Evolutionary conservation across 2,113 vertebrate genomes (phyloP).

Genomic region (Parus major): DNA sequence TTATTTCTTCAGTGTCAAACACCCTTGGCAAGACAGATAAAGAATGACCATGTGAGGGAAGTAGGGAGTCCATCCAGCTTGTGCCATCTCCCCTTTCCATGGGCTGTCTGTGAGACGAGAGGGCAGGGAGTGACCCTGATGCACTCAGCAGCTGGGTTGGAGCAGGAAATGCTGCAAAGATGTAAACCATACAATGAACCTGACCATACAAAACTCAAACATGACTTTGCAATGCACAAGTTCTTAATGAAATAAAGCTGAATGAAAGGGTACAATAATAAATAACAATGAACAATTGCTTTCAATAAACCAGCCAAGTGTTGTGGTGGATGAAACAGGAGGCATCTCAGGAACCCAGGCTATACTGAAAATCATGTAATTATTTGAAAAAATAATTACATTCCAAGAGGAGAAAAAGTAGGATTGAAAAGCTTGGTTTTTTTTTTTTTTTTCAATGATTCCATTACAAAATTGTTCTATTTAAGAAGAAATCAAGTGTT

Average conservation of each 20-base stretch:
- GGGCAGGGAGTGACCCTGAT: not conserved
- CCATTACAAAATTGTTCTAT: not conserved
- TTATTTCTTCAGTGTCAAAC: not conserved
- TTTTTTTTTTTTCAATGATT: not conserved
- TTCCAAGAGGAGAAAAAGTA: not conserved
- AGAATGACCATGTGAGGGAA: not conserved
- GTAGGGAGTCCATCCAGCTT: not conserved
- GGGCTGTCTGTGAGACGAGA: not conserved
- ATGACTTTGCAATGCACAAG: not conserved
- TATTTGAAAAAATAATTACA: not conserved
- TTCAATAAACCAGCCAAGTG: not conserved
- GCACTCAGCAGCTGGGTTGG: not conserved
- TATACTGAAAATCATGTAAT: not conserved
- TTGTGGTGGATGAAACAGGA: not conserved
- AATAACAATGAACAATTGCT: not conserved
- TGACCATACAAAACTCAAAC: not conserved
- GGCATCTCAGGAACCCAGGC: not conserved
- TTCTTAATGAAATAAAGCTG: not conserved
- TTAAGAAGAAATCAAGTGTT: not conserved
- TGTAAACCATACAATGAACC: accelerated
- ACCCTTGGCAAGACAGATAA: not conserved
- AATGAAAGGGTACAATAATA: not conserved
- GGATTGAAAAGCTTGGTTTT: not conserved
- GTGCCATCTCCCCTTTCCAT: not conserved
- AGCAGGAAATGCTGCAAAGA: not conserved